These are phyloP conservation scores for Montifringilla adamsi DNA, from an alignment of 2,113 vertebrate species.

Conservation along the genomic window DNA sequence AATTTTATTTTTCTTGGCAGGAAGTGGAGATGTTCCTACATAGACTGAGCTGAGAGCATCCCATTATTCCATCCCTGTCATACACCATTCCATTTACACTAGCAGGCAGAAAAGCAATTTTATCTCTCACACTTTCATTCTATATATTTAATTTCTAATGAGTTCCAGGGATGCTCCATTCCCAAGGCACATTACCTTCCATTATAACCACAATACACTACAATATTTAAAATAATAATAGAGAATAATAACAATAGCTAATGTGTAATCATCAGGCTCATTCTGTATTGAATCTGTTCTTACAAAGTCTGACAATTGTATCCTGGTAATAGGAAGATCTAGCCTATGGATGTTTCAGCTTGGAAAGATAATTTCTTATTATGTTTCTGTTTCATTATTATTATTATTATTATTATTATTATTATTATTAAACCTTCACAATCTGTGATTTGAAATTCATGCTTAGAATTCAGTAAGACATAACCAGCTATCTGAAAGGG, in stretches of 20 bases:
- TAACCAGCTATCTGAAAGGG: background rate
- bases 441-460: background rate
- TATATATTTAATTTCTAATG: slow-evolving; percentile 57
- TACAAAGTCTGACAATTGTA: background rate
- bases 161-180: slow-evolving; percentile 25
- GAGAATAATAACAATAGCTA: slow-evolving; percentile 28
- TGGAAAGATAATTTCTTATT: background rate
- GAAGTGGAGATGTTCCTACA: background rate
- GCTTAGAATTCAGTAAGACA: background rate
- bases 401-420: background rate
- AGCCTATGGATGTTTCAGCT: background rate
- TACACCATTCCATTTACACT: slow-evolving; percentile 11
- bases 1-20: background rate
- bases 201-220: slow-evolving; percentile 13
- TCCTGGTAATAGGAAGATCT: background rate
- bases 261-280: background rate
- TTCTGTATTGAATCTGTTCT: slow-evolving; percentile 17
- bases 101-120: slow-evolving; percentile 47
- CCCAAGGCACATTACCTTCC: slow-evolving; percentile 29
- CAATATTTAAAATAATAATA: slow-evolving; percentile 36
- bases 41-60: background rate
- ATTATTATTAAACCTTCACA: background rate
- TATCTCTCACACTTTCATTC: background rate
- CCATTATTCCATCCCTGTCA: slow-evolving; percentile 31
- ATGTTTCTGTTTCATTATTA: background rate